phyloP scores from a whole-genome alignment of 2,113 vertebrate species.

The Tretioscincus oriximinensis region DNA sequence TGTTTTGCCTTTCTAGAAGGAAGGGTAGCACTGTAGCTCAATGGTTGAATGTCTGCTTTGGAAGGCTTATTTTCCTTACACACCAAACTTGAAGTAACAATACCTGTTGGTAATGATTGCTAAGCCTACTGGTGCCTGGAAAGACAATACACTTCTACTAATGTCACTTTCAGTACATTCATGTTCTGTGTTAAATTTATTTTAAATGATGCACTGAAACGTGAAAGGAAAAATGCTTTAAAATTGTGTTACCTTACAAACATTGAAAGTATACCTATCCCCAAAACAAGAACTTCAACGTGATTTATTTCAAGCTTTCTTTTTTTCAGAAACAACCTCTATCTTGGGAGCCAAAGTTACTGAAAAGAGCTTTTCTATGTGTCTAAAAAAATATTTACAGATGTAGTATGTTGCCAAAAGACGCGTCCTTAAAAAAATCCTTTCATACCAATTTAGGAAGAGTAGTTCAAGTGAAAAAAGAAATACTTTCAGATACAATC shows the following conservation, averaged over 20 bases:
- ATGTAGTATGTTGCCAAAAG: conserved; percentile 26
- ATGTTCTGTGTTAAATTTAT: conserved; percentile 18
- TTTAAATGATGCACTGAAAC: conserved; percentile 40
- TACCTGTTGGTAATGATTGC: conserved; percentile 36
- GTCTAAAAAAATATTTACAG: conserved; percentile 28
- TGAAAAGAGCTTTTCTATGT: conserved; percentile 20
- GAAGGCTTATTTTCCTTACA: background rate
- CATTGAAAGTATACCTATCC: background rate
- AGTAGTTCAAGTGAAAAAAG: background rate
- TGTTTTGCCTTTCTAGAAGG: conserved; percentile 39
- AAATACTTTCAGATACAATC: background rate
- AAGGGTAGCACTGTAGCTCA: conserved; percentile 41
- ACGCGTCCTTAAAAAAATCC: background rate
- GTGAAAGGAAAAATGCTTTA: conserved; percentile 41
- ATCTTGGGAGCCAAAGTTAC: conserved; percentile 39
- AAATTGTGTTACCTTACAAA: conserved; percentile 22
- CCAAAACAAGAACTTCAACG: conserved; percentile 7
- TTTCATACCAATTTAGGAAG: background rate
- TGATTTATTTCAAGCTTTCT: conserved; percentile 16
- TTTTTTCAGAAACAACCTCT: background rate
- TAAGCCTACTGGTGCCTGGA: conserved; percentile 29
- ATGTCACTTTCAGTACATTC: background rate
- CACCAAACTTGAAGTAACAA: conserved; percentile 52
- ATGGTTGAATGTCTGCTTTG: conserved; percentile 25
- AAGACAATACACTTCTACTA: conserved; percentile 37